Conservation (phyloP, 2,113 vertebrate species). For the Oncorhynchus clarkii region DNA sequence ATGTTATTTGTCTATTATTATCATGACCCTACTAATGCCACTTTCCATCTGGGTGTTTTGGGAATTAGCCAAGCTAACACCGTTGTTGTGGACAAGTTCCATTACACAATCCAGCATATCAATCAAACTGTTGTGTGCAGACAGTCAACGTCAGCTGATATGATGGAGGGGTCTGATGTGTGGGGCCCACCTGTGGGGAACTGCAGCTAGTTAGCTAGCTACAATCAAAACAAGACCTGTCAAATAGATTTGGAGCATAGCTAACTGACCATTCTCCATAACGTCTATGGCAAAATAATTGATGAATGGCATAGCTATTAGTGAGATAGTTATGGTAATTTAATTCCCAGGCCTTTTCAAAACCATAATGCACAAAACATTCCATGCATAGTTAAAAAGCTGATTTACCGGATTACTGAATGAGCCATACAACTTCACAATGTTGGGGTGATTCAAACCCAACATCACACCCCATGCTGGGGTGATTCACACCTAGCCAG, state of each 20-base stretch:
- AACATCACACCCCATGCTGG: constrained; percentile 92
- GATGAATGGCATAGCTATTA: too few relatives aligned
- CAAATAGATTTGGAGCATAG: too few relatives aligned
- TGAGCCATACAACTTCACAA: constrained; percentile 97
- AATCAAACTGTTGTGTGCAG: not conserved
- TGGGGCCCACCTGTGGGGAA: not conserved
- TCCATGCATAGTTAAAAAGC: not conserved
- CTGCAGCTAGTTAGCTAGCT: not conserved
- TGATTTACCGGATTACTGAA: constrained; percentile 94
- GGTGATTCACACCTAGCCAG: constrained; percentile 54
- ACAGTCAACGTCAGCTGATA: not conserved
- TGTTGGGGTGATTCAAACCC: constrained; percentile 90
- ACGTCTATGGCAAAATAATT: too few relatives aligned
- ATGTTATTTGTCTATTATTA: not conserved
- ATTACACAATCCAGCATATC: not conserved
- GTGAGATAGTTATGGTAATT: too few relatives aligned
- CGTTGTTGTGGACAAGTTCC: not conserved
- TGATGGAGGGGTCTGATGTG: not conserved
- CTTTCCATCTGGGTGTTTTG: not conserved
- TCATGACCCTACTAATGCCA: not conserved
- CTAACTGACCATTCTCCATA: too few relatives aligned
- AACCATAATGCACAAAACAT: too few relatives aligned
- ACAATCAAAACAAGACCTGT: too few relatives aligned
- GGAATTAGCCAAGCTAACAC: not conserved
- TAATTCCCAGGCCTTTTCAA: too few relatives aligned